phyloP scores from a whole-genome alignment of 2,888 invertebrate genomes.

The Petrophora chlorosata region DNA sequence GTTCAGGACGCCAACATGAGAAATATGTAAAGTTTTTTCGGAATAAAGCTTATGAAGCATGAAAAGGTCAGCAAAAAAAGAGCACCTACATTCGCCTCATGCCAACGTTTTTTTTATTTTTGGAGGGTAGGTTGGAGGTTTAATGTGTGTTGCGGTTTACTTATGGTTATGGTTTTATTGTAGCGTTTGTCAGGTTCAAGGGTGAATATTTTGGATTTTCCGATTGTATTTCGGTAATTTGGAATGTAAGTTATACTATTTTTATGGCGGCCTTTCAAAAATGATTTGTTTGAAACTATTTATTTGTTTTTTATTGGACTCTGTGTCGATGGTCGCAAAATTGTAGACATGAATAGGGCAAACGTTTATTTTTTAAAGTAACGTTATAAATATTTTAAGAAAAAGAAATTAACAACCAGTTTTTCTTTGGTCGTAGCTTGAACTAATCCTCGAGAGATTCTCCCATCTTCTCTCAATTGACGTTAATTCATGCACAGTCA shows the following conservation, averaged over 20 bases:
- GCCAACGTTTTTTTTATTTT: slow-evolving; percentile 1
- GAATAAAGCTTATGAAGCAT: slow-evolving; percentile 18
- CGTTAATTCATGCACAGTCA: slow-evolving; percentile 31
- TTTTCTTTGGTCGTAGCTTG: not conserved
- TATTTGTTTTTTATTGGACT: too few species aligned
- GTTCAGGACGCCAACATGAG: not conserved
- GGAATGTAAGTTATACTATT: too few species aligned
- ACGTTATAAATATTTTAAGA: not conserved
- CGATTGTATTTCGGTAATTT: not conserved
- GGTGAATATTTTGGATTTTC: not conserved
- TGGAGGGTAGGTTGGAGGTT: not conserved
- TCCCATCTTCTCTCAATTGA: too few species aligned
- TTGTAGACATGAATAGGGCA: too few species aligned
- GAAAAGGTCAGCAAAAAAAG: not conserved
- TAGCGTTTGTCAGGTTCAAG: not conserved
- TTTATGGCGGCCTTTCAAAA: too few species aligned
- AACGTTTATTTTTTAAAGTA: too few species aligned
- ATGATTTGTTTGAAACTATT: too few species aligned
- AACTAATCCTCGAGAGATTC: too few species aligned
- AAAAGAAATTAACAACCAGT: not conserved
- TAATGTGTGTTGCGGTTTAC: slow-evolving; percentile 6
- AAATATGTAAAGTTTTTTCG: slow-evolving; percentile 11
- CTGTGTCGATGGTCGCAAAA: too few species aligned
- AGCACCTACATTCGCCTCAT: not conserved
- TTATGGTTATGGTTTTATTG: not conserved